phyloP scores from a whole-genome alignment of 2,113 vertebrate species.

The Pseudorectes ferrugineus region DNA sequence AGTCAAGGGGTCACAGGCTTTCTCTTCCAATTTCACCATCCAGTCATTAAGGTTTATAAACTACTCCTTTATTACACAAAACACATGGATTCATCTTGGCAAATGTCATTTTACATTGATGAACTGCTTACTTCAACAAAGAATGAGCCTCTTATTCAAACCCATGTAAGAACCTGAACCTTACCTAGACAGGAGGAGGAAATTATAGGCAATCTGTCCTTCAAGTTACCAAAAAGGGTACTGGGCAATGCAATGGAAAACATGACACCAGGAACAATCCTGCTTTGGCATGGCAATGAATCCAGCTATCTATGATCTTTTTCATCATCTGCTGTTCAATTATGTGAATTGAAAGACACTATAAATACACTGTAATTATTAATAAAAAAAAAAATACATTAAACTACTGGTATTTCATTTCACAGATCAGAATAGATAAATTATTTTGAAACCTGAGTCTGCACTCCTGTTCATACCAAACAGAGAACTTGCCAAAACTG shows the following conservation, averaged over 20 bases:
- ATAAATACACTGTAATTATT: background rate
- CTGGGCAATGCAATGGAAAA: background rate
- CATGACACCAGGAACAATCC: background rate
- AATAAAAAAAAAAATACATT: background rate
- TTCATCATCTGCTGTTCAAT: background rate
- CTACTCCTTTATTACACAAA: background rate
- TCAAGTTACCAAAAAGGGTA: background rate
- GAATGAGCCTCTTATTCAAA: background rate
- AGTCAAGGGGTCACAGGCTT: background rate
- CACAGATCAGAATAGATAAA: background rate
- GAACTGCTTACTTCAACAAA: background rate
- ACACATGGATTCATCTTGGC: background rate
- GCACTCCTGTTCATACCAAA: background rate
- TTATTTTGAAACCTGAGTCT: background rate
- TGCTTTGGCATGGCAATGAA: background rate
- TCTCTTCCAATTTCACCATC: background rate
- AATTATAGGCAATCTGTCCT: background rate
- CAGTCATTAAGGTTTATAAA: background rate
- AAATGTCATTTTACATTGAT: background rate
- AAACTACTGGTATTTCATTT: background rate
- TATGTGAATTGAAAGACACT: background rate
- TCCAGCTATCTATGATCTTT: background rate
- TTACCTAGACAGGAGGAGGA: background rate
- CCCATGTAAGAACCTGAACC: background rate
- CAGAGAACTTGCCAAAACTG: background rate